Conservation (phyloP, 2,888 invertebrate species). For the Helobdella robusta region DNA sequence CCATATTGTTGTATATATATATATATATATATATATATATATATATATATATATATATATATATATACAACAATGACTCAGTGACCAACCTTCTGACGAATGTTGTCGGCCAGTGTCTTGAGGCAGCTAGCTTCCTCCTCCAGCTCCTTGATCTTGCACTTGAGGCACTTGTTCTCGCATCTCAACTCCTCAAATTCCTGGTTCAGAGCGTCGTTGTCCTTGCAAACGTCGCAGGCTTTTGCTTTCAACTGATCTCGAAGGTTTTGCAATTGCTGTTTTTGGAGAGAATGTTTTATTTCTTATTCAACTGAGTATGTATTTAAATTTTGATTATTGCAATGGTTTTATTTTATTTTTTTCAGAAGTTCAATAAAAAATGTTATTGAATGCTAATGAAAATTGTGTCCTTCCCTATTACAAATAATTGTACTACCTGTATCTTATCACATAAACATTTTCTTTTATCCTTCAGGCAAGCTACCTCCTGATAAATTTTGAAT, state of each 20-base stretch:
- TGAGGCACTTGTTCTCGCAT: conserved; percentile 24
- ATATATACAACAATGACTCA: too few relatives aligned
- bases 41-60: too few relatives aligned
- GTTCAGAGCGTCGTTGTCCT: conserved; percentile 19
- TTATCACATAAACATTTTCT: conserved; percentile 21
- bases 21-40: too few relatives aligned
- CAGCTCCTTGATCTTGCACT: conserved; percentile 25
- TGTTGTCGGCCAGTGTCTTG: conserved; percentile 24
- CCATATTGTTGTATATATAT: too few relatives aligned
- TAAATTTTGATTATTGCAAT: not conserved
- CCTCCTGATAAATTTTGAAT: not conserved
- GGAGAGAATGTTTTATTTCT: not conserved
- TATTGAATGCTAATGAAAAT: too few relatives aligned
- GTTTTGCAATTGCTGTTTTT: conserved; percentile 16
- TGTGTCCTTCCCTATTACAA: too few relatives aligned
- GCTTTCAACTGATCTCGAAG: conserved; percentile 21
- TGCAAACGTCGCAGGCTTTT: conserved; percentile 25
- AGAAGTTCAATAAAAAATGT: not conserved
- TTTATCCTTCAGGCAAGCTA: conserved; percentile 17
- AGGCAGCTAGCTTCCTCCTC: conserved; percentile 22
- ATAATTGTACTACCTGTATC: conserved; percentile 23
- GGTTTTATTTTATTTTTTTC: not conserved
- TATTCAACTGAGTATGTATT: not conserved
- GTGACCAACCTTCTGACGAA: conserved; percentile 22
- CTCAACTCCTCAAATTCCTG: conserved; percentile 24